phyloP scores from a whole-genome alignment of 2,888 invertebrate genomes.

The Amaurobius ferox region DNA sequence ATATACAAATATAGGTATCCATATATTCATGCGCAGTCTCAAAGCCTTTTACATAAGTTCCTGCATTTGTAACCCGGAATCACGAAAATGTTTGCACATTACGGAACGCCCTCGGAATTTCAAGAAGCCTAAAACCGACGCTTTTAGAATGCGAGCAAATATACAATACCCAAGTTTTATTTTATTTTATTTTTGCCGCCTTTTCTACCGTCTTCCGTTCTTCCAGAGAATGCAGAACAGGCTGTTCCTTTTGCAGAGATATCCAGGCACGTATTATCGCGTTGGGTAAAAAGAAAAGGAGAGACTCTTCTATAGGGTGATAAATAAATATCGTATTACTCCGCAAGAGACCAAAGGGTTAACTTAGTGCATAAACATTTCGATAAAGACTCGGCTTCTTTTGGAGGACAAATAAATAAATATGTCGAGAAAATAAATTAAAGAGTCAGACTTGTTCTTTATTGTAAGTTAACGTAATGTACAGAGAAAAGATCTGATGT shows the following conservation, averaged over 20 bases:
- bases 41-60: slow-evolving; percentile 43
- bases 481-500: too few relatives aligned
- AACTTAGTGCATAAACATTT: not conserved
- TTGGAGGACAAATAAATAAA: too few relatives aligned
- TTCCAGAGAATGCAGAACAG: slow-evolving; percentile 20
- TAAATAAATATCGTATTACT: slow-evolving; percentile 53
- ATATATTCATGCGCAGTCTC: slow-evolving; percentile 52
- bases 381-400: too few relatives aligned
- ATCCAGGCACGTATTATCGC: slow-evolving; percentile 40
- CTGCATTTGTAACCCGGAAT: slow-evolving; percentile 39
- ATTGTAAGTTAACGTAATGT: too few relatives aligned
- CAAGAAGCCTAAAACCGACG: slow-evolving; percentile 41
- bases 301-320: slow-evolving; percentile 28
- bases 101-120: slow-evolving; percentile 32
- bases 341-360: not conserved
- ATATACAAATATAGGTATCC: slow-evolving; percentile 53
- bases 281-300: slow-evolving; percentile 27
- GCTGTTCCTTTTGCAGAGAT: slow-evolving; percentile 42
- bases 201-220: slow-evolving; percentile 40
- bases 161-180: slow-evolving; percentile 37
- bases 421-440: too few relatives aligned
- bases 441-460: too few relatives aligned
- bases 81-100: slow-evolving; percentile 61
- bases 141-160: slow-evolving; percentile 56
- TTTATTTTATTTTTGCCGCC: slow-evolving; percentile 27